A percentile compares a stretch with the other conserved stretches of the same genome.
Conservation (phyloP, 2,113 vertebrate genomes). For the Heterocephalus glaber region DNA sequence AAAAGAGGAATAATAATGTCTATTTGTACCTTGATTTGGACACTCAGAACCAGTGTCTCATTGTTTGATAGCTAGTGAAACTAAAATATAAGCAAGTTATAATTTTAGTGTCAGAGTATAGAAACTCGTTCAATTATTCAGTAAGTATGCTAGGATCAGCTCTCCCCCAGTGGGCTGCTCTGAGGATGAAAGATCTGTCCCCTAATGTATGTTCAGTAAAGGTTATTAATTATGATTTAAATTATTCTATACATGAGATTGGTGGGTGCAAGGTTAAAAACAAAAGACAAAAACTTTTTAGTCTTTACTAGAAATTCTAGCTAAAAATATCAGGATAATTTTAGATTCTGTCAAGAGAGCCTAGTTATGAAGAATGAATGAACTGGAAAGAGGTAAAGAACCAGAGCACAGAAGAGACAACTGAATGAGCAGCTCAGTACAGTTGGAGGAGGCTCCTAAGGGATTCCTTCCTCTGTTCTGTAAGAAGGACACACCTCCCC, state of each 20-base stretch:
- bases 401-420: neutral
- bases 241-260: neutral
- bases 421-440: no score
- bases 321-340: neutral
- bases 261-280: neutral
- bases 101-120: neutral
- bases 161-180: neutral
- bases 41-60: neutral
- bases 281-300: neutral
- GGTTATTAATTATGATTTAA: neutral
- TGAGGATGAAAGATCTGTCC: neutral
- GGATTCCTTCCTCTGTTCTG: neutral
- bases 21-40: neutral
- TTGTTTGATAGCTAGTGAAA: neutral
- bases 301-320: neutral
- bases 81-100: neutral
- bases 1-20: neutral
- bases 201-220: neutral
- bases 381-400: neutral
- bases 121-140: neutral
- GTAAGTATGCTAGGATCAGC: neutral
- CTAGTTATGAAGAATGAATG: neutral
- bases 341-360: neutral
- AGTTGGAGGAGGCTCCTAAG: rapidly evolving
- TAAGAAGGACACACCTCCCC: neutral